Percentiles rank a stretch among this genome's conserved stretches.
phyloP scores from a whole-genome alignment of 1,140 invertebrate genomes.

The Panonychus citri region DNA sequence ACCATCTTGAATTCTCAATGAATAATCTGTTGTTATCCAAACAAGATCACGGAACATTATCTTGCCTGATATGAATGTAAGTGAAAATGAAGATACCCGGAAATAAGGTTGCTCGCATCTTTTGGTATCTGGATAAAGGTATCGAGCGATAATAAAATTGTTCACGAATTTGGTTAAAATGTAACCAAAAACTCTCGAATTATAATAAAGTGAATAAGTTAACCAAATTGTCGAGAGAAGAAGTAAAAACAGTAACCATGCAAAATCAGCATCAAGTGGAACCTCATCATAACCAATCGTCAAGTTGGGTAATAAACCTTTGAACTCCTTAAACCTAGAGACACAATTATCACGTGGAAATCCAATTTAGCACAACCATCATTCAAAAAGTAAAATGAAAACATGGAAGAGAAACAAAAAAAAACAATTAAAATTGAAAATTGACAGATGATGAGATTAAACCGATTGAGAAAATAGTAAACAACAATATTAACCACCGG shows the following conservation, averaged over 20 bases:
- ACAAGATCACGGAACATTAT: slow-evolving; percentile 94
- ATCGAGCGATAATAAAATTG: slow-evolving; percentile 37
- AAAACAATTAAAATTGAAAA: too few relatives aligned
- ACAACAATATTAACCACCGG: too few relatives aligned
- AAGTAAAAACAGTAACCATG: slow-evolving; percentile 51
- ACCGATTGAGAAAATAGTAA: too few relatives aligned
- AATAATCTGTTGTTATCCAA: slow-evolving; percentile 83
- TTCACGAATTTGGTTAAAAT: slow-evolving; percentile 71
- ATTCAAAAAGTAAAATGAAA: too few relatives aligned
- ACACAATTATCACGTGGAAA: too few relatives aligned
- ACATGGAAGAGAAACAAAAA: too few relatives aligned
- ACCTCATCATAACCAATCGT: slow-evolving; percentile 12
- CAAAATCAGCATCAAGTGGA: slow-evolving; percentile 43
- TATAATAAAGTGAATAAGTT: slow-evolving; percentile 83
- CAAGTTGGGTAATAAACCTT: slow-evolving; percentile 5
- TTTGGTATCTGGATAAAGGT: slow-evolving; percentile 23
- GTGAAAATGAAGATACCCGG: slow-evolving; percentile 52
- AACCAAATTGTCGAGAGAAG: slow-evolving; percentile 61
- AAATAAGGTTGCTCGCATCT: background rate
- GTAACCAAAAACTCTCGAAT: slow-evolving; percentile 68
- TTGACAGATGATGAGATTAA: too few relatives aligned
- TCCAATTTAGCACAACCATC: too few relatives aligned
- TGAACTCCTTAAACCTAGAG: background rate
- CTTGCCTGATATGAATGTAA: slow-evolving; percentile 85
- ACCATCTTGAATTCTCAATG: slow-evolving; percentile 77